Conservation (phyloP, 2,113 vertebrate species). For the Micronycteris hirsuta region DNA sequence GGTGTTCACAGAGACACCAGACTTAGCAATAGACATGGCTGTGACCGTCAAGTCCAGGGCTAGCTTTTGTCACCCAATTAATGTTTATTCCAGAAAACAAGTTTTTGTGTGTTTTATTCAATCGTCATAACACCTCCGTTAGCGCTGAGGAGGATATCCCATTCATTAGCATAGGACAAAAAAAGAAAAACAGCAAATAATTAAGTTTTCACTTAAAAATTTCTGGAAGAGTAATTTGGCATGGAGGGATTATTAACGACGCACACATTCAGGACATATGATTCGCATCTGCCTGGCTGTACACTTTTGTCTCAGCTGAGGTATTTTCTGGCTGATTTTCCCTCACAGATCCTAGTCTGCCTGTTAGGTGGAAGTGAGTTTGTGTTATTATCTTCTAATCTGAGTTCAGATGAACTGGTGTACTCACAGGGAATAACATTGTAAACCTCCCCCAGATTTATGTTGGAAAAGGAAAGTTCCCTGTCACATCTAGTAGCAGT, state of each 20-base stretch:
- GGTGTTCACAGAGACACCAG: background rate
- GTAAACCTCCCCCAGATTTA: background rate
- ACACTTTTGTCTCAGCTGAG: background rate
- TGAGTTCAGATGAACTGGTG: constrained; percentile 30
- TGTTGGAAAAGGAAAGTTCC: background rate
- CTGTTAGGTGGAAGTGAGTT: constrained; percentile 28
- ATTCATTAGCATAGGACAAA: background rate
- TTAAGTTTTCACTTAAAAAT: background rate
- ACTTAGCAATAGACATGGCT: background rate
- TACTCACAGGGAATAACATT: background rate
- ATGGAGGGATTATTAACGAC: background rate
- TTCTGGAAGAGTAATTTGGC: background rate
- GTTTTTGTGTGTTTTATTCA: background rate
- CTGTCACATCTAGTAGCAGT: background rate
- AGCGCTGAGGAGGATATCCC: background rate
- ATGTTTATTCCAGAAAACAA: background rate
- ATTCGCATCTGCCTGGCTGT: background rate
- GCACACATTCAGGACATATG: background rate
- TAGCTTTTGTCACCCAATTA: background rate
- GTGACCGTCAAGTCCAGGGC: background rate
- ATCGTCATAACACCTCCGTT: background rate
- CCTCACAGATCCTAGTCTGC: background rate
- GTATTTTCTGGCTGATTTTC: background rate
- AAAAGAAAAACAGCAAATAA: background rate
- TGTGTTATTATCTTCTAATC: constrained; percentile 29